Base-by-base conservation (phyloP, 2,797 vertebrate species). In the Sylvilagus floridanus region DNA sequence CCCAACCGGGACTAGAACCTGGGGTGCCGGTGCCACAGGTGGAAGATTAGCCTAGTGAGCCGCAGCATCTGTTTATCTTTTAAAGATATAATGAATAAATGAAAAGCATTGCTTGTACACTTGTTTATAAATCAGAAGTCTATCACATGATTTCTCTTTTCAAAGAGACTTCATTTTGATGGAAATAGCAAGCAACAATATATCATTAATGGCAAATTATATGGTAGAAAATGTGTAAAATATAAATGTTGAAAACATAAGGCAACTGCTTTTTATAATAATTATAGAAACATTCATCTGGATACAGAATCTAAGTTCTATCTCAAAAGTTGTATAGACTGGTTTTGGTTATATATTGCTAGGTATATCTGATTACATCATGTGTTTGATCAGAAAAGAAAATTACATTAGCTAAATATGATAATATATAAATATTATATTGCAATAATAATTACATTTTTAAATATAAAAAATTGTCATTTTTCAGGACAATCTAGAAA, bases 221-320 rank as follows among this genome's bases (percentile, higher is more conserved):
- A 81, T 91, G 71, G 47, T 37, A 81, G 35, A 68, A 14, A 75
- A 1, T 47, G 3, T 42, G 3, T n/a, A 54, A 13, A 91, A 60
- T 91, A 93, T 71, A 66, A 77, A 82, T 71, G 19, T 50, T 71
- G 47, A 91, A 22, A 73, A 79, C 93, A 89, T 11, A 78, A 75
- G 77, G 4, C 17, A 62, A 8, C 30, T 85, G 82, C 66, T 1
- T 8, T 73, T 72, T 87, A 1, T 22, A 81, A 19, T 21, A 69
- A 95, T 68, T 19, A 63, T 84, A 13, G 47, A 89, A 87, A 30
- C 3, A 89, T 65, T 89, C 24, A 50, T 11, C 14, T 47, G 82
- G 4, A 28, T 42, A 76, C 1, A 60, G 3, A 95, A 93, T 8
- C 66, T 91, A 84, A 87, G 47, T 13, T 92, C 13, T 1, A 82